Percentiles rank a stretch among this genome's conserved stretches.
Evolutionary conservation across 2,888 invertebrate species (phyloP).

Genomic region (Heteropelma amictum): DNA sequence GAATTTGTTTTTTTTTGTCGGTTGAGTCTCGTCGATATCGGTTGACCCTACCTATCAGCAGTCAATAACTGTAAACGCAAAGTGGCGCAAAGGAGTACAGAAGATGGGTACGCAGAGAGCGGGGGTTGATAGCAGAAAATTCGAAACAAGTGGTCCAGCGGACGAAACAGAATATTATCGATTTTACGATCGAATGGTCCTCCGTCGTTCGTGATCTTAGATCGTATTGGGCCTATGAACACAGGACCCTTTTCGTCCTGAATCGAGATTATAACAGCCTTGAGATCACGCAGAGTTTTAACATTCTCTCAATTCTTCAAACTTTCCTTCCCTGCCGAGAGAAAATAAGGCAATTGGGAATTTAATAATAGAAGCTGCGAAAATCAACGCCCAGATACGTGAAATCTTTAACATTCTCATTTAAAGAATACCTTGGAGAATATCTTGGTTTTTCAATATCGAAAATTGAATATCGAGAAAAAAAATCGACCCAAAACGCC

Average conservation of each 20-base stretch:
- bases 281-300: conserved; percentile 26
- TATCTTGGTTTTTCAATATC: neutral
- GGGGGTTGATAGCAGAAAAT: neutral
- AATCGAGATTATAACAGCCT: conserved; percentile 18
- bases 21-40: conserved; percentile 33
- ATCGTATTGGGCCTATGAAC: no score
- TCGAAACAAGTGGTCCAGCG: neutral
- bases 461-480: neutral
- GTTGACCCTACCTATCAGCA: conserved; percentile 16
- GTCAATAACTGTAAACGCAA: conserved; percentile 30
- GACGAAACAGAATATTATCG: conserved; percentile 32
- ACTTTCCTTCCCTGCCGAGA: neutral
- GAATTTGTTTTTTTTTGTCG: neutral
- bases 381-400: neutral
- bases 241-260: neutral
- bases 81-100: neutral
- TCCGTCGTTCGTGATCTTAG: no score
- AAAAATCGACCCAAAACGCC: no score
- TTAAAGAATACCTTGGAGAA: neutral
- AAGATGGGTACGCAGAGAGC: neutral
- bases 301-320: conserved; percentile 17
- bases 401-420: neutral
- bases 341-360: neutral
- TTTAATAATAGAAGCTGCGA: neutral
- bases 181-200: conserved; percentile 44